Conservation (phyloP, 2,888 invertebrate species). For the Eumacrocentrus americanus region DNA sequence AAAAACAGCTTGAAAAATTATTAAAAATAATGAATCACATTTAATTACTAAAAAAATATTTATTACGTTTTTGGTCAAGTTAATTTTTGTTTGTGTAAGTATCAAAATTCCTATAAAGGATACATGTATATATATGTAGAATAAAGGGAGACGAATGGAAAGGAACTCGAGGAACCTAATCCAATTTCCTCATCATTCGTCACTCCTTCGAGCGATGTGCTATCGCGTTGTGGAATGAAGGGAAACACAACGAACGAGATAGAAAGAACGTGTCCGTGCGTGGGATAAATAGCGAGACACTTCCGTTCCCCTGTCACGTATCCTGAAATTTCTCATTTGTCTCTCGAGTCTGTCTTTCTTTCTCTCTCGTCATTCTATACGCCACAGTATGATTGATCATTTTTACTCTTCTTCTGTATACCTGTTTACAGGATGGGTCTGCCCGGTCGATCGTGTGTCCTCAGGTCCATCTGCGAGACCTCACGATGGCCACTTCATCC, state of each 20-base stretch:
- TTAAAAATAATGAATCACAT: too few relatives aligned
- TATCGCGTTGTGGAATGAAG: slow-evolving; percentile 14
- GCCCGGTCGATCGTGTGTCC: slow-evolving; percentile 52
- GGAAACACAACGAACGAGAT: slow-evolving; percentile 10
- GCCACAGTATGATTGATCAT: neutral
- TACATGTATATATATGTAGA: too few relatives aligned
- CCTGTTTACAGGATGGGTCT: slow-evolving; percentile 47
- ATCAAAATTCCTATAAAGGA: too few relatives aligned
- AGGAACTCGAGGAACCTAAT: slow-evolving; percentile 32
- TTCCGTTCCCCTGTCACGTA: slow-evolving; percentile 12
- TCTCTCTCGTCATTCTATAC: neutral
- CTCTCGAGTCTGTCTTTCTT: slow-evolving; percentile 17
- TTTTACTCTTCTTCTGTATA: slow-evolving; percentile 2
- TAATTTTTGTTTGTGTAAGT: too few relatives aligned
- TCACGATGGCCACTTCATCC: slow-evolving; percentile 42
- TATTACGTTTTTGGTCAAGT: too few relatives aligned
- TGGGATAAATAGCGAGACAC: slow-evolving; percentile 23
- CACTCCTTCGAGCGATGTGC: slow-evolving; percentile 29
- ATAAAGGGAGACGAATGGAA: neutral
- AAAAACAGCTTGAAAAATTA: too few relatives aligned
- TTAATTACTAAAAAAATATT: too few relatives aligned
- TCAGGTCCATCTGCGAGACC: slow-evolving; percentile 57
- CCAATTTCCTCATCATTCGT: slow-evolving; percentile 42
- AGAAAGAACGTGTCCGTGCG: slow-evolving; percentile 18
- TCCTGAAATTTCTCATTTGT: slow-evolving; percentile 32